A percentile compares a stretch with the other conserved stretches of the same genome.
Evolutionary conservation across 2,113 vertebrate species (phyloP).

Genomic region (Manacus vitellinus): DNA sequence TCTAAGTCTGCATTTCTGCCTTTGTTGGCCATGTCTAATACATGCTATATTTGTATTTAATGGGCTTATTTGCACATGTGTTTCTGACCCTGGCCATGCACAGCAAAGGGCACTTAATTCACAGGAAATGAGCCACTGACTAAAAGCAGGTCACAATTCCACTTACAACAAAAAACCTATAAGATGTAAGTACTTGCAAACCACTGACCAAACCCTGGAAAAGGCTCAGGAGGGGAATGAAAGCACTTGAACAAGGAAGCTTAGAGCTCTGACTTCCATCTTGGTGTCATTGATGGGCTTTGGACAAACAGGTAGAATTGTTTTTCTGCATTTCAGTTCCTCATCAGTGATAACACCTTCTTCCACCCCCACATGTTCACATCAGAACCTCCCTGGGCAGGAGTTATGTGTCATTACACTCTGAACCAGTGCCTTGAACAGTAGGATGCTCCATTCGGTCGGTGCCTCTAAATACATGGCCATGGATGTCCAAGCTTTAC

Average conservation of each 20-base stretch:
- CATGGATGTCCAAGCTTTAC: background rate
- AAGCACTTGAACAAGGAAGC: background rate
- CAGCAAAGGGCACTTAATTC: background rate
- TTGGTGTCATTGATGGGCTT: background rate
- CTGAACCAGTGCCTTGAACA: background rate
- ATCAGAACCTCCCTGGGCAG: background rate
- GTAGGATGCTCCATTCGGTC: background rate
- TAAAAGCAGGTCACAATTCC: background rate
- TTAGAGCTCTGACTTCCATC: background rate
- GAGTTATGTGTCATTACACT: background rate
- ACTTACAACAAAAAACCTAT: background rate
- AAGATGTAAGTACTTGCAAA: background rate
- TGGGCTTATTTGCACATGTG: background rate
- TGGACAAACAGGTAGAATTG: background rate
- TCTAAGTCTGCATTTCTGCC: background rate
- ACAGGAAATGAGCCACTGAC: background rate
- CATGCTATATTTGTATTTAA: background rate
- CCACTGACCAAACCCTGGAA: background rate
- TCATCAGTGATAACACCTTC: background rate
- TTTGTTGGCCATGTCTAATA: background rate
- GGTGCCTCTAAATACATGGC: background rate
- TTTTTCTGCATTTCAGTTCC: background rate
- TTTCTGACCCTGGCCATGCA: background rate
- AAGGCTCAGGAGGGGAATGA: background rate
- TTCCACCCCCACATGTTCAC: background rate